Evolutionary conservation across 2,797 vertebrate genomes (phyloP).

Genomic region (Cossypha heuglini): DNA sequence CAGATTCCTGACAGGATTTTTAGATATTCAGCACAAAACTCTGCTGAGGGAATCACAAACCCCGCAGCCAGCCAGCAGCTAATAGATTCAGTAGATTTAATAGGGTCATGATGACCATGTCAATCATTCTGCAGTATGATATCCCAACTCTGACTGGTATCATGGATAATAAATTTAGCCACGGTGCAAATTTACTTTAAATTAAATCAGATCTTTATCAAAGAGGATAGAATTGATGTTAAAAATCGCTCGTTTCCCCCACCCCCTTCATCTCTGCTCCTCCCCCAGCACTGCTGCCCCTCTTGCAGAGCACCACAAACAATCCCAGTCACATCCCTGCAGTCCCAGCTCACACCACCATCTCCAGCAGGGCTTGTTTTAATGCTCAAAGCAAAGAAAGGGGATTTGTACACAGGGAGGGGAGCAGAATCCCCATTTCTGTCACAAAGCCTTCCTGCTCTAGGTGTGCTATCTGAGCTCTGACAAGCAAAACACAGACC

Average conservation of each 20-base stretch:
- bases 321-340: not conserved
- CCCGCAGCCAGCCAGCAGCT: not conserved
- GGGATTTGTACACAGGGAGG: not conserved
- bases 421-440: not conserved
- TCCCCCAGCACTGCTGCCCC: not conserved
- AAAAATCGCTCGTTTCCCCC: not conserved
- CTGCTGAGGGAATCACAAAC: not conserved
- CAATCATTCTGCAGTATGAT: not conserved
- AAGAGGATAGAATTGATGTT: not conserved
- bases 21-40: not conserved
- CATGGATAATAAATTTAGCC: not conserved
- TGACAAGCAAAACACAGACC: not conserved
- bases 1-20: not conserved
- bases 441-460: not conserved
- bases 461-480: not conserved
- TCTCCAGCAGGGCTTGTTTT: not conserved
- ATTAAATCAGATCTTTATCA: conserved; percentile 18
- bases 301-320: not conserved
- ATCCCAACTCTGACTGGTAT: not conserved
- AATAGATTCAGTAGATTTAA: not conserved
- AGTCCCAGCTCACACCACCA: not conserved
- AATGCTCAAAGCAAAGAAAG: not conserved
- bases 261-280: not conserved
- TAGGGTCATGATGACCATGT: not conserved
- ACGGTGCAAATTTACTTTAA: not conserved